A percentile compares a stretch with the other conserved stretches of the same genome.
Evolutionary conservation across 1,140 invertebrate genomes (phyloP).

Genomic region (Halictus rubicundus): DNA sequence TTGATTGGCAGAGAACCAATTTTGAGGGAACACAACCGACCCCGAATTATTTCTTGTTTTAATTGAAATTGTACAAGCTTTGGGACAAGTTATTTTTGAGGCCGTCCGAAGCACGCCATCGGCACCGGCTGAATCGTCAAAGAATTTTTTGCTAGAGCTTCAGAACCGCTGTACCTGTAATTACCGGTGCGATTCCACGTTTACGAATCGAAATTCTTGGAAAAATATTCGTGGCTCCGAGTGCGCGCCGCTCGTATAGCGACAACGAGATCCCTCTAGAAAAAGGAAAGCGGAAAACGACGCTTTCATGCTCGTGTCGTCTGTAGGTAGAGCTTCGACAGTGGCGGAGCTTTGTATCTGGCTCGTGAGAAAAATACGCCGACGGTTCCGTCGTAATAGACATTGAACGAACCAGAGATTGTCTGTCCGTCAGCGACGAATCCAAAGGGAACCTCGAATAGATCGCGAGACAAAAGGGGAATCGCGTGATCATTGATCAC

Average conservation of each 20-base stretch:
- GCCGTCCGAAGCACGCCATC: no score
- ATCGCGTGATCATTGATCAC: conserved; percentile 6
- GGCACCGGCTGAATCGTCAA: no score
- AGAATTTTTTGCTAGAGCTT: no score
- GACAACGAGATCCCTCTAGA: not conserved
- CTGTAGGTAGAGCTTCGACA: conserved; percentile 15
- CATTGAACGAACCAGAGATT: conserved; percentile 51
- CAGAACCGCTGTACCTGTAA: not conserved
- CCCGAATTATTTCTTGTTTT: not conserved
- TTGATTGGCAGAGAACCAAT: no score
- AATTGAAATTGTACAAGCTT: not conserved
- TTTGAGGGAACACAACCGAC: no score
- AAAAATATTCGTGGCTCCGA: not conserved
- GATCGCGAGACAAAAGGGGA: conserved; percentile 42
- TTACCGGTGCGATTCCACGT: not conserved
- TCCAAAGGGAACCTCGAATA: conserved; percentile 41
- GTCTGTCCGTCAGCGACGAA: conserved; percentile 53
- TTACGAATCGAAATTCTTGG: not conserved
- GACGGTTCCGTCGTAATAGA: conserved; percentile 65
- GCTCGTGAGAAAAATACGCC: conserved; percentile 48
- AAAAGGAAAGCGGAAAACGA: conserved; percentile 2
- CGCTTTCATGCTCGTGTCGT: conserved; percentile 7
- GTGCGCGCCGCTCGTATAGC: not conserved
- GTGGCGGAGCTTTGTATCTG: conserved; percentile 32
- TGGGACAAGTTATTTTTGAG: no score